phyloP scores from a whole-genome alignment of 2,888 invertebrate genomes.

The Gerris lacustris region DNA sequence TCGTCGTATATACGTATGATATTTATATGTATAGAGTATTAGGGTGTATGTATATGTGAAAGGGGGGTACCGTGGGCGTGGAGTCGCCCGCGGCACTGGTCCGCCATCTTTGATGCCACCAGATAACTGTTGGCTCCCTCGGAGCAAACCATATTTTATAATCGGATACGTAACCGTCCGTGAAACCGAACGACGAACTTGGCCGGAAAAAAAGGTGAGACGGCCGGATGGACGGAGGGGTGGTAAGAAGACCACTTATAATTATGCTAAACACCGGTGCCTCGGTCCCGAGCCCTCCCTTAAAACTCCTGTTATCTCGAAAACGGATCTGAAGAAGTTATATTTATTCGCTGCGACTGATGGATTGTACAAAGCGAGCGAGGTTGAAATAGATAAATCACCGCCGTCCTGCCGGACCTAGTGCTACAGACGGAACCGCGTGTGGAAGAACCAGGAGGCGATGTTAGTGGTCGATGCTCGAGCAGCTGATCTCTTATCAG shows the following conservation, averaged over 20 bases:
- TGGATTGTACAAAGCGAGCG: neutral
- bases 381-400: conserved; percentile 5
- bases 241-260: neutral
- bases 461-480: too few species aligned
- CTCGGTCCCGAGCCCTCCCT: neutral
- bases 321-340: neutral
- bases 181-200: neutral
- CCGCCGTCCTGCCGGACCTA: neutral
- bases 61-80: neutral
- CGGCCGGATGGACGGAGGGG: neutral
- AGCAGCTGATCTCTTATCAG: too few species aligned
- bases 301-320: neutral
- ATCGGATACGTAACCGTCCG: conserved; percentile 5
- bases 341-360: conserved; percentile 2
- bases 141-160: neutral
- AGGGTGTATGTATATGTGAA: too few species aligned
- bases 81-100: neutral
- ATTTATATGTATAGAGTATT: too few species aligned
- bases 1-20: too few species aligned
- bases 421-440: too few species aligned
- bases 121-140: conserved; percentile 4
- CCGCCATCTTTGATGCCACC: conserved; percentile 6
- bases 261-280: conserved; percentile 7
- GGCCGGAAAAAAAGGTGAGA: neutral
- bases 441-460: too few species aligned